Evolutionary conservation across 2,888 invertebrate genomes (phyloP).

Genomic region (Panopea generosa): DNA sequence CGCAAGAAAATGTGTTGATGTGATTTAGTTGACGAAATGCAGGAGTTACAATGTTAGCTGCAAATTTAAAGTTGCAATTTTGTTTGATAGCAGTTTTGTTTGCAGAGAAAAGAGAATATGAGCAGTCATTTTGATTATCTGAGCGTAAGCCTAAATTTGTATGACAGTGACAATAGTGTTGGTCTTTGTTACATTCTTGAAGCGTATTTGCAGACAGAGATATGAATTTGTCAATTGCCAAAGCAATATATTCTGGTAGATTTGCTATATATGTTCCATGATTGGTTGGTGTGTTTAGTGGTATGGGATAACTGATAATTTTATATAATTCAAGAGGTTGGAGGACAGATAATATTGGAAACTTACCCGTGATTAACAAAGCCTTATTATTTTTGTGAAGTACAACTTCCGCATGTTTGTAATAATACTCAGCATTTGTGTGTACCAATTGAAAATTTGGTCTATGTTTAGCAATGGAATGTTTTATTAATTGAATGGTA

Average conservation of each 20-base stretch:
- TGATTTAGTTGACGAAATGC: conserved; percentile 12
- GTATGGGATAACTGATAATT: conserved; percentile 13
- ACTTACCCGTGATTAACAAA: neutral
- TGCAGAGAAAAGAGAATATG: neutral
- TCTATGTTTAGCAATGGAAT: neutral
- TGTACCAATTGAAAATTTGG: conserved; percentile 4
- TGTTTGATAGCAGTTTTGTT: conserved; percentile 11
- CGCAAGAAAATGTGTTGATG: conserved; percentile 4
- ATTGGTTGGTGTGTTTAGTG: neutral
- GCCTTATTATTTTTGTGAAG: neutral
- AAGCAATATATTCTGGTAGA: conserved; percentile 9
- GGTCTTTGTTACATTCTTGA: neutral
- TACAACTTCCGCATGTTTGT: conserved; percentile 4
- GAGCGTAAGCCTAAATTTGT: neutral
- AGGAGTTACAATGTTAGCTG: neutral
- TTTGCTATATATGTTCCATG: conserved; percentile 5
- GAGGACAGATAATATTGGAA: conserved; percentile 2
- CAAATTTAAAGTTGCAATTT: conserved; percentile 7
- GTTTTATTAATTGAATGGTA: neutral
- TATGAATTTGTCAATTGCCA: neutral
- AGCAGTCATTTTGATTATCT: neutral
- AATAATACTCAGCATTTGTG: neutral
- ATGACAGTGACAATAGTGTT: conserved; percentile 10
- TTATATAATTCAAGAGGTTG: conserved; percentile 15
- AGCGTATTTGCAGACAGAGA: neutral